Base-by-base conservation (phyloP, 1,140 invertebrate species). In the Reticulitermes speratus region DNA sequence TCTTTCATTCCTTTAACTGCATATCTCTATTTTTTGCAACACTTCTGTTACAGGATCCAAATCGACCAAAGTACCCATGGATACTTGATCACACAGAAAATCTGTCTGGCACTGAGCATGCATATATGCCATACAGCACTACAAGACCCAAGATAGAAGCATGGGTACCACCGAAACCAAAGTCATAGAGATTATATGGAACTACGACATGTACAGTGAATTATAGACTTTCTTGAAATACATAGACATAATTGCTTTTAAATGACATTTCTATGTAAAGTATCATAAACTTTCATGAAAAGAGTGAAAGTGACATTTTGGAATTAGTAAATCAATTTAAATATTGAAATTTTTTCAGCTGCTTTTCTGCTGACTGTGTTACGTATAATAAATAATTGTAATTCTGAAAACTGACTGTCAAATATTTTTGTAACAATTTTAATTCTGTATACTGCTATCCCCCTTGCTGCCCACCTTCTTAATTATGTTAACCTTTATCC, bases 101-200 rank as follows among this genome's bases (percentile, higher is more conserved):
- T 91, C 86, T 95, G 44, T 95, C 96, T 25, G 98, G 97, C 48
- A 97, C 97, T 0, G 91, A 93, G 12, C 91, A 93, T 5, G 94
- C 95, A 87, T 99, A 98, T 89, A 95, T 96, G 87, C 98, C 98
- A 0, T 99, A 98, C 91, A 95, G 93, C 86, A 99, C 98, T 19
- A 96, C 96, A 30, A 91, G 90, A 84, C 94, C 96, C 5, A 99
- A 98, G 92, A 94, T 99, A 59, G 92, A 98, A 90, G 90, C 96
- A 14, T 99, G 98, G 97, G 91, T 93, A 86, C 97, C 97, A 75
- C 91, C 91, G n/a, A 90, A 84, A 65, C 82, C 81, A 8, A 23
- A 86, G 81, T 48, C 55, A 8, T 52, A 84, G 52, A 44, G 25
- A 83, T 83, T 14, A 48, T 84, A 16, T 21, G 14, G 9, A 19